Evolutionary conservation across 2,888 invertebrate genomes (phyloP), one percentile per base, ranked within the genome.

Genomic region (Hypomecis punctinalis): DNA sequence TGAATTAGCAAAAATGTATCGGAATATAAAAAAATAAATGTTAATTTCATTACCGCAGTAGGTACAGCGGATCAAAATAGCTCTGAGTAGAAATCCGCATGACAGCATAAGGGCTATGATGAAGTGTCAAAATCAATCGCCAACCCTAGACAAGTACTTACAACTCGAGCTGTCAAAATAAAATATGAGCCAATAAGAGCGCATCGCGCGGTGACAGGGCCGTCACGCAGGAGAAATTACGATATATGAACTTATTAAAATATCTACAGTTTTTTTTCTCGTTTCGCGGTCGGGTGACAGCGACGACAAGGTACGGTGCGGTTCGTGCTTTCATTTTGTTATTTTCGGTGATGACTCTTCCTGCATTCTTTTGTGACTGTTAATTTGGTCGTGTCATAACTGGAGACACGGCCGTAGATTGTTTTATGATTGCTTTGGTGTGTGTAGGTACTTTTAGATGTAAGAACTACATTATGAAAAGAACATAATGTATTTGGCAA

Each of bases 181-280:
- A 92, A 84, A 91, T 91, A 92, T 90, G 91, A 90, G 83, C 85
- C 90, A 90, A 91, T 91, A 90, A 88, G 87, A 84, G 80, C 78
- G 80, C 81, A 83, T 74, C 81, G 79, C 67, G 76, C 84, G 90
- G 70, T 79, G 91, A 90, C 91, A 90, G 89, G 81, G 83, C 84
- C 84, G 91, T 92, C 91, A 91, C 88, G 86, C 82, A 66, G 78
- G 74, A 83, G 84, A 83, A 84, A 85, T 85, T 82, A 86, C 86
- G 82, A 90, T 88, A 83, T 88, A 90, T 86, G 89, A 89, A 91
- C 86, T 91, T 91, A 92, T 91, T 92, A 91, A 91, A 91, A 90
- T 90, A 83, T 88, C 80, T 89, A 80, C 66, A 70, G 68, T 71
- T 74, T 74, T 86, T 87, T 89, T 88, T 88, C 81, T 86, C 80